Percentiles rank a stretch among this genome's conserved stretches.
Conservation (phyloP, 2,797 vertebrate genomes). For the Taeniopygia guttata region DNA sequence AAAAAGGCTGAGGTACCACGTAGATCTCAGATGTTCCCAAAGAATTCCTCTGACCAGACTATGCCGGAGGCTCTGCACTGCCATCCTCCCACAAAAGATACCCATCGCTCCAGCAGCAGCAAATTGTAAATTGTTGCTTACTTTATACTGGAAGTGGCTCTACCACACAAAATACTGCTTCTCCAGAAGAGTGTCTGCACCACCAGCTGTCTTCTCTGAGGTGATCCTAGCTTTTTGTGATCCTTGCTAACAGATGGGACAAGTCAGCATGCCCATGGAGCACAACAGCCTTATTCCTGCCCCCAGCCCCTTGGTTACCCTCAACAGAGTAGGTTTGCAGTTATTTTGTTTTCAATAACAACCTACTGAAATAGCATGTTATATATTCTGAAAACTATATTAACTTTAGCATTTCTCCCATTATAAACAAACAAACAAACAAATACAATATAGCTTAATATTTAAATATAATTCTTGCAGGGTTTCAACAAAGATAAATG, state of each 20-base stretch:
- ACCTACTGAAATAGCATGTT: not conserved
- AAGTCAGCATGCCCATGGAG: fast-evolving
- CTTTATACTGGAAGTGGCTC: not conserved
- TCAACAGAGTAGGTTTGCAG: not conserved
- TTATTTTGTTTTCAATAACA: not conserved
- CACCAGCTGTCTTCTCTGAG: not conserved
- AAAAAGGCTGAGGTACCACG: not conserved
- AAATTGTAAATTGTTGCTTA: not conserved
- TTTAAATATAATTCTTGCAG: not conserved
- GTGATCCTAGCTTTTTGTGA: not conserved
- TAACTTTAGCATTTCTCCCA: not conserved
- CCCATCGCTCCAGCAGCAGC: fast-evolving
- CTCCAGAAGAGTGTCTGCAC: not conserved
- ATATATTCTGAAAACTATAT: not conserved
- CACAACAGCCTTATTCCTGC: not conserved
- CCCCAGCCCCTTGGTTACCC: not conserved
- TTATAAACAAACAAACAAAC: not conserved
- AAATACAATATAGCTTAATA: not conserved
- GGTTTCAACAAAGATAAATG: not conserved
- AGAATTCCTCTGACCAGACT: not conserved
- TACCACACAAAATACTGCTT: not conserved
- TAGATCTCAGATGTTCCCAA: not conserved
- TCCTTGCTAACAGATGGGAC: not conserved
- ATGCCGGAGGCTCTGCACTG: not conserved
- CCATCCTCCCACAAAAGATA: not conserved